Evolutionary conservation across 2,113 vertebrate genomes (phyloP).

Genomic region (Myiagra hebetior): DNA sequence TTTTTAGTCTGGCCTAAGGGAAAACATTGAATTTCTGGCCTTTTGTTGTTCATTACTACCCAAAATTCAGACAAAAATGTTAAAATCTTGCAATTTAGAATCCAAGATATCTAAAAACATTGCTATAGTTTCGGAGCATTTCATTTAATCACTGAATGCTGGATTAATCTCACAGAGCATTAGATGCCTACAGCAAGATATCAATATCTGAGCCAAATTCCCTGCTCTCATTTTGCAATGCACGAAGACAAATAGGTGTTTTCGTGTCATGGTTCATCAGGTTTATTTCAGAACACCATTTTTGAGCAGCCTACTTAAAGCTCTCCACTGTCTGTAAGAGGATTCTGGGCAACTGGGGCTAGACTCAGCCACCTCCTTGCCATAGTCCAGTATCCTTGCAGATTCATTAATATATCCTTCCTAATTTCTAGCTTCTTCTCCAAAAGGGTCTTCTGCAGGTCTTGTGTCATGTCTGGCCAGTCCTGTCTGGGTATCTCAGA

Average conservation of each 20-base stretch:
- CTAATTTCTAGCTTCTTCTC: not conserved
- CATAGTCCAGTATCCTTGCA: not conserved
- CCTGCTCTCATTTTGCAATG: not conserved
- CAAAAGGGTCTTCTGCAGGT: not conserved
- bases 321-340: not conserved
- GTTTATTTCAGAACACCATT: not conserved
- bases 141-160: not conserved
- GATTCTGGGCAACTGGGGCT: not conserved
- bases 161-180: not conserved
- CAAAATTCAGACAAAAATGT: not conserved
- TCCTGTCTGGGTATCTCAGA: not conserved
- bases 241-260: not conserved
- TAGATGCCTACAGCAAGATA: not conserved
- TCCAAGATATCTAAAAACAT: not conserved
- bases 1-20: not conserved
- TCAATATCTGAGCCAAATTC: not conserved
- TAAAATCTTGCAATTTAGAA: not conserved
- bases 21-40: not conserved
- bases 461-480: not conserved
- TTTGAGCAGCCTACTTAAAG: not conserved
- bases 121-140: not conserved
- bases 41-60: not conserved
- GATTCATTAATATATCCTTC: not conserved
- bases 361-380: not conserved
- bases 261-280: not conserved